Evolutionary conservation across 2,113 vertebrate genomes (phyloP), one percentile per base, ranked within the genome.

Genomic region (Hippolais icterina): DNA sequence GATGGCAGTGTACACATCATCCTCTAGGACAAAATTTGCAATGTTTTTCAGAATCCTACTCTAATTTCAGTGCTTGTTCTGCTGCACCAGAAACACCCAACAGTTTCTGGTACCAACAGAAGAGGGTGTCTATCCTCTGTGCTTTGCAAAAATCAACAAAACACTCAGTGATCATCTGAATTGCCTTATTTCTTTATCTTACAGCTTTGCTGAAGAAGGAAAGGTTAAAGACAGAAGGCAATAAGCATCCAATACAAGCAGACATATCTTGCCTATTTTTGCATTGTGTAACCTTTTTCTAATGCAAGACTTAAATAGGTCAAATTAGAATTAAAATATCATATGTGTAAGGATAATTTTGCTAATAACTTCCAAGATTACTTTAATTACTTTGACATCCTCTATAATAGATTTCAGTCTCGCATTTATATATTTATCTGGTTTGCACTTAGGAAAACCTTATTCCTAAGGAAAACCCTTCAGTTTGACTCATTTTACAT

Each of bases 321-420:
- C 91, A 96, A 90, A 94, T 95, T 52, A 87, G 47, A 72, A 94
- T 89, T 96, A 92, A 90, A 97, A 66, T 94, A 85, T 37, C 39
- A 22, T 89, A 70, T 83, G 95, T 94, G 53, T 80, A 97, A 87
- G 9, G 23, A 71, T 64, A 65, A 91, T 80, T 94, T 92, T 87
- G 27, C 72, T 94, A 95, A 96, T 68, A 80, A 93, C 44, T 87
- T 89, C 64, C 52, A 89, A 49, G 44, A 94, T 90, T 89, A 88
- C n/a, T 95, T 93, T 96, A 86, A 96, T 94, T 76, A 79, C 47
- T 94, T 81, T 94, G 93, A 92, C 50, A 79, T 87, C n/a, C 27
- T 78, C 79, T 81, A 13, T 79, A 91, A 93, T 74, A 85, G 69
- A 89, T 69, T 92, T 87, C 46, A 59, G 52, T 31, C 61, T 72